Evolutionary conservation across 2,797 vertebrate genomes (phyloP).

Genomic region (Spea hammondii): DNA sequence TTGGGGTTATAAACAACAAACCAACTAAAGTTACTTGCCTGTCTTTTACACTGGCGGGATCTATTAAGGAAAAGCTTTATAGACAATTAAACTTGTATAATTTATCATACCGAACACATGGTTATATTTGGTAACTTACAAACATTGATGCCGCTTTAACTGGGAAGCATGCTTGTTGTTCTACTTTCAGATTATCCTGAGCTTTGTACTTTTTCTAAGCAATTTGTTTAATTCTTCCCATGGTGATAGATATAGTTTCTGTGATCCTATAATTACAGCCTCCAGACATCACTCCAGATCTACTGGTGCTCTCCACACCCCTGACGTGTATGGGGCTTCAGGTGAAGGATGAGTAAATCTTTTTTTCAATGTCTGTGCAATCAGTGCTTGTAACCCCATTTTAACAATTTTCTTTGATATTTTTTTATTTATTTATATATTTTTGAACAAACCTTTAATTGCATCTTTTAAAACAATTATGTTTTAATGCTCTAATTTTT

Average conservation of each 20-base stretch:
- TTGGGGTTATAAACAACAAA: too few relatives aligned
- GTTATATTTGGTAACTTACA: neutral
- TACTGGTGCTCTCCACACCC: slow-evolving; percentile 92
- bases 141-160: neutral
- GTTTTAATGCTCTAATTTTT: neutral
- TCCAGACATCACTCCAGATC: slow-evolving; percentile 97
- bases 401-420: slow-evolving; percentile 1
- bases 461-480: neutral
- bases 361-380: slow-evolving; percentile 56
- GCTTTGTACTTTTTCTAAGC: neutral
- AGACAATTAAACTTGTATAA: too few relatives aligned
- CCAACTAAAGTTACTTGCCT: too few relatives aligned
- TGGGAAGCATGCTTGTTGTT: neutral
- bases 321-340: slow-evolving; percentile 92
- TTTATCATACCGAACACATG: too few relatives aligned
- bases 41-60: too few relatives aligned
- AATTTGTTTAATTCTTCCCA: slow-evolving; percentile 48
- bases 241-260: slow-evolving; percentile 70
- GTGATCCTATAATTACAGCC: slow-evolving; percentile 91
- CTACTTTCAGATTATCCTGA: neutral
- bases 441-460: neutral
- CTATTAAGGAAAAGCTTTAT: too few relatives aligned
- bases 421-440: slow-evolving; percentile 41
- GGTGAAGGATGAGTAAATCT: slow-evolving; percentile 92
- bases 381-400: neutral